These are phyloP conservation scores for Manis pentadactyla DNA, from an alignment of 2,797 vertebrate genomes.

Conservation along the genomic window DNA sequence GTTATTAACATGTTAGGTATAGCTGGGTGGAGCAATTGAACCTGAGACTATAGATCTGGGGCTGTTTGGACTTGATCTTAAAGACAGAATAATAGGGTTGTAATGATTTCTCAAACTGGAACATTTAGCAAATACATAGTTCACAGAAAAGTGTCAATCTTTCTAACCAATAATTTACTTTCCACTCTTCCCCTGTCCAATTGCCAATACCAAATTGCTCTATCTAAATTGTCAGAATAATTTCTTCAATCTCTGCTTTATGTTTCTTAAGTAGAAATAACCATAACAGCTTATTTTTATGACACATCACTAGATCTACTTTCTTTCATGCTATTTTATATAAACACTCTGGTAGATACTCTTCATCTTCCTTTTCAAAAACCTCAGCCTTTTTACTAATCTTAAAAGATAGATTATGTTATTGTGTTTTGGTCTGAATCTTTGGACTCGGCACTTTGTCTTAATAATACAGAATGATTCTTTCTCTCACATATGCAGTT, in stretches of 20 bases:
- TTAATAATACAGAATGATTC: background rate
- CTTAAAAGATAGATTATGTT: background rate
- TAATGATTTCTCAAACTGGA: conserved; percentile 35
- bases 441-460: background rate
- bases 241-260: conserved; percentile 36
- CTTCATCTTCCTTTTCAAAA: background rate
- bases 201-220: conserved; percentile 34
- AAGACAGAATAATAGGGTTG: background rate
- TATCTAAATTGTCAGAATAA: conserved; percentile 7
- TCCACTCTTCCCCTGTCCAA: background rate
- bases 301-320: background rate
- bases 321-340: background rate
- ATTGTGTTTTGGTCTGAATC: background rate
- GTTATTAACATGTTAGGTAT: background rate
- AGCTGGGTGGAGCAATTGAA: background rate
- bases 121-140: background rate
- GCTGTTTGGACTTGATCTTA: background rate
- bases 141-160: background rate
- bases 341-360: background rate
- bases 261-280: conserved; percentile 46
- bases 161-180: conserved; percentile 36
- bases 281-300: conserved; percentile 32
- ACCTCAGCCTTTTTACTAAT: background rate
- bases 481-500: background rate
- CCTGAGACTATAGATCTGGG: background rate